phyloP scores from a whole-genome alignment of 64 coral and sea anemone species.

The Montipora sp. region DNA sequence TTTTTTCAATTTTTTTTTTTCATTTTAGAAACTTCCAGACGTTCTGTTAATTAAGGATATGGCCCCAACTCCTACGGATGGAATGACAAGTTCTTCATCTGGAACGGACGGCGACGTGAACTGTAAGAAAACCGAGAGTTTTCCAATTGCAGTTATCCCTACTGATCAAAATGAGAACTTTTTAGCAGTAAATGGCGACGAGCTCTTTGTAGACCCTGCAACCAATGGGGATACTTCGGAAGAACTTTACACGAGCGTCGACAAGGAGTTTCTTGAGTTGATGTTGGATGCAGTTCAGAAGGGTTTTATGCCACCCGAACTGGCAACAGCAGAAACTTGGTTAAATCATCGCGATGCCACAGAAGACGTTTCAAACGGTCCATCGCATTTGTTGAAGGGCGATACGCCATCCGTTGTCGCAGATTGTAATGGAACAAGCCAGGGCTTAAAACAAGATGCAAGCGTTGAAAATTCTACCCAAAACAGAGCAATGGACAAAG shows the following conservation, averaged over 20 bases:
- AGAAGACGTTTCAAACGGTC: background rate
- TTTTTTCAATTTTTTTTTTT: background rate
- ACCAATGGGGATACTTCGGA: background rate
- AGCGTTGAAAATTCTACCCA: background rate
- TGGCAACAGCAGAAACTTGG: conserved; percentile 8
- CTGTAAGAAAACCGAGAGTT: conserved; percentile 1
- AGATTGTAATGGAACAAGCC: background rate
- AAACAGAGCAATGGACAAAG: background rate
- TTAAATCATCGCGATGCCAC: background rate
- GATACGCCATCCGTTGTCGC: background rate
- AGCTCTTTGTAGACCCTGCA: background rate
- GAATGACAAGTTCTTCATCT: background rate
- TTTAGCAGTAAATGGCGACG: background rate
- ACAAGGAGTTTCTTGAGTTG: conserved; percentile 77
- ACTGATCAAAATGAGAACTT: conserved; percentile 27
- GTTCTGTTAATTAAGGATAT: conserved; percentile 11
- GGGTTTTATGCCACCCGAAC: conserved; percentile 60
- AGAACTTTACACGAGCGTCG: conserved; percentile 66
- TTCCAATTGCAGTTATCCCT: conserved; percentile 29
- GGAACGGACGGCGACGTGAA: background rate
- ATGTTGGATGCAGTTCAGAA: conserved; percentile 89
- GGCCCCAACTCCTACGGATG: conserved; percentile 17
- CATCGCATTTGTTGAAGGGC: background rate
- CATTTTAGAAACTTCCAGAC: conserved; percentile 31
- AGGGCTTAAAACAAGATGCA: background rate